Conservation (phyloP, 2,113 vertebrate species). For the Bothrops jararaca region DNA sequence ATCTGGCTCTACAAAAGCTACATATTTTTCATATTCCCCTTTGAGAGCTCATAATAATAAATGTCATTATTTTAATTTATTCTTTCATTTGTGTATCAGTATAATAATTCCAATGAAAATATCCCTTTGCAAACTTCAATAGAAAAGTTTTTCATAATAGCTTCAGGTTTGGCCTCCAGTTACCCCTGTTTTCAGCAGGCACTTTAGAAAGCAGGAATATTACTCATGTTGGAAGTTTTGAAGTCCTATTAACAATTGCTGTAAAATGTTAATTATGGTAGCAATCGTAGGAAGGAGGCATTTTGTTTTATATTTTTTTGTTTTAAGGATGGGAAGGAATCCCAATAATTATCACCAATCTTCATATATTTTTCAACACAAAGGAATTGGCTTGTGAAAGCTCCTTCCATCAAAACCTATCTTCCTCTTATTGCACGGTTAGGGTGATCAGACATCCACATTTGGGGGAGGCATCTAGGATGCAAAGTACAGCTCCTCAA, state of each 20-base stretch:
- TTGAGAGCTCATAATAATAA: not conserved
- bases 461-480: not conserved
- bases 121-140: slow-evolving; percentile 22
- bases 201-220: not conserved
- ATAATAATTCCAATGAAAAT: not conserved
- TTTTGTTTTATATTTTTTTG: not conserved
- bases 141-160: slow-evolving; percentile 40
- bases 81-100: not conserved
- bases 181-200: slow-evolving; percentile 56
- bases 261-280: not conserved
- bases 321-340: not conserved
- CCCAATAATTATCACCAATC: not conserved
- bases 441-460: not conserved
- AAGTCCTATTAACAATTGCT: not conserved
- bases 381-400: not conserved
- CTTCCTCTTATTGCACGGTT: not conserved
- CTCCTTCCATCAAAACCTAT: not conserved
- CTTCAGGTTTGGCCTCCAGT: slow-evolving; percentile 8
- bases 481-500: not conserved
- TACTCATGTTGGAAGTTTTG: slow-evolving; percentile 34
- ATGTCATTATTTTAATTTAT: not conserved
- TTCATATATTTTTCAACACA: not conserved
- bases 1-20: not conserved
- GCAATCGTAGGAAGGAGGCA: not conserved
- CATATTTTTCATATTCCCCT: not conserved